Percentiles rank a stretch among this genome's conserved stretches.
Conservation (phyloP, 2,888 invertebrate species). For the Caenorhabditis drosophilae region DNA sequence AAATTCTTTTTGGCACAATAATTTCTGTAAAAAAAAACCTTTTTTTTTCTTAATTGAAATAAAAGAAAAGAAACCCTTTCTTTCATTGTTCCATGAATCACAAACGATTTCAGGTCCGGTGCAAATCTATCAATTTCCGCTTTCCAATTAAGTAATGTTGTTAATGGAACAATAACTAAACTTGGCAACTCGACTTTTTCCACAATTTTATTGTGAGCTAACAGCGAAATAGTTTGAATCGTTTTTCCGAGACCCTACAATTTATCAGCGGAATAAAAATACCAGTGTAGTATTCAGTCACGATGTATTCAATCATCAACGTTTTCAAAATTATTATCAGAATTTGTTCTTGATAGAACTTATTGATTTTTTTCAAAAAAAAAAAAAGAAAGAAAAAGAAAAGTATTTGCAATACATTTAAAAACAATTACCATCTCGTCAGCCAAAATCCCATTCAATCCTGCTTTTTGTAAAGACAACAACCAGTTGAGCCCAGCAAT, state of each 20-base stretch:
- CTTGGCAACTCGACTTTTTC: conserved; percentile 4
- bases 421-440: no score
- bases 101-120: conserved; percentile 6
- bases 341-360: no score
- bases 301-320: no score
- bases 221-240: conserved; percentile 15
- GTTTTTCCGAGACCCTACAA: conserved; percentile 28
- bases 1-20: not conserved
- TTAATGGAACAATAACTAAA: conserved; percentile 5
- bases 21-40: no score
- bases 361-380: no score
- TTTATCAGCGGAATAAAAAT: no score
- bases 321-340: no score
- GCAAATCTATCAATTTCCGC: conserved; percentile 5
- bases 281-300: no score
- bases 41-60: no score
- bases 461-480: conserved; percentile 13
- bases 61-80: no score
- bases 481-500: conserved; percentile 13
- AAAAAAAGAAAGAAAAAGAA: no score
- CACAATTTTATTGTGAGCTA: conserved; percentile 8
- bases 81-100: conserved; percentile 2
- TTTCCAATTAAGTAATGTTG: conserved; percentile 13
- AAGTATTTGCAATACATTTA: no score
- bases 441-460: conserved; percentile 13